Evolutionary conservation across 1,140 invertebrate genomes (phyloP).

Genomic region (Lepidurus packardi): DNA sequence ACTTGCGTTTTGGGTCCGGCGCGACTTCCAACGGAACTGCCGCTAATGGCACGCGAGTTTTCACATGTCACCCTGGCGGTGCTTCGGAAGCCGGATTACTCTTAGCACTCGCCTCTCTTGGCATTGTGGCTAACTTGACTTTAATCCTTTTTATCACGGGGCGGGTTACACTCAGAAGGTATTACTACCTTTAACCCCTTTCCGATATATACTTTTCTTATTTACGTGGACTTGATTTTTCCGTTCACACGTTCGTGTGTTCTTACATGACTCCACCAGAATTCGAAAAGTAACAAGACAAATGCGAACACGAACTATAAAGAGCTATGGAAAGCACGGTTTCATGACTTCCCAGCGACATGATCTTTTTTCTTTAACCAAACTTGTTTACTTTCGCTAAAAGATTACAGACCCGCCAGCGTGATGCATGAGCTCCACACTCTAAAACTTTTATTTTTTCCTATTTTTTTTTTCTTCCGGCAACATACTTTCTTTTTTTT

Average conservation of each 20-base stretch:
- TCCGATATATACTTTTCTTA: background rate
- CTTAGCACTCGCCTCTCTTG: slow-evolving; percentile 66
- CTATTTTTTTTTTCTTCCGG: no score
- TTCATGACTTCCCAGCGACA: slow-evolving; percentile 13
- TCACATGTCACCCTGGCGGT: slow-evolving; percentile 71
- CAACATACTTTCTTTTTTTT: no score
- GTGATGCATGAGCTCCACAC: background rate
- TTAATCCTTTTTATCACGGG: slow-evolving; percentile 71
- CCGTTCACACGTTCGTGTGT: background rate
- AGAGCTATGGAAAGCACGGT: background rate
- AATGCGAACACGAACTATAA: background rate
- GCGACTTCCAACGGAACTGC: slow-evolving; percentile 57
- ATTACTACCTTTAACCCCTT: background rate
- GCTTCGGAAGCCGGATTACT: slow-evolving; percentile 71
- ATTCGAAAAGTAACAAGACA: background rate
- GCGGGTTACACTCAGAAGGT: slow-evolving; percentile 68
- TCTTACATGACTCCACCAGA: background rate
- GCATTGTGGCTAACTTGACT: slow-evolving; percentile 73
- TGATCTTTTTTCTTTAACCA: background rate
- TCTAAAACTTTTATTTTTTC: background rate
- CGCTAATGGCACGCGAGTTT: slow-evolving; percentile 46
- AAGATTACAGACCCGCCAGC: background rate
- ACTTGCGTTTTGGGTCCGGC: slow-evolving; percentile 62
- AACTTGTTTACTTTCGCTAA: slow-evolving; percentile 22
- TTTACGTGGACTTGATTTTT: background rate